Base-by-base conservation (phyloP, 2,113 vertebrate genomes). In the Hystrix brachyura region DNA sequence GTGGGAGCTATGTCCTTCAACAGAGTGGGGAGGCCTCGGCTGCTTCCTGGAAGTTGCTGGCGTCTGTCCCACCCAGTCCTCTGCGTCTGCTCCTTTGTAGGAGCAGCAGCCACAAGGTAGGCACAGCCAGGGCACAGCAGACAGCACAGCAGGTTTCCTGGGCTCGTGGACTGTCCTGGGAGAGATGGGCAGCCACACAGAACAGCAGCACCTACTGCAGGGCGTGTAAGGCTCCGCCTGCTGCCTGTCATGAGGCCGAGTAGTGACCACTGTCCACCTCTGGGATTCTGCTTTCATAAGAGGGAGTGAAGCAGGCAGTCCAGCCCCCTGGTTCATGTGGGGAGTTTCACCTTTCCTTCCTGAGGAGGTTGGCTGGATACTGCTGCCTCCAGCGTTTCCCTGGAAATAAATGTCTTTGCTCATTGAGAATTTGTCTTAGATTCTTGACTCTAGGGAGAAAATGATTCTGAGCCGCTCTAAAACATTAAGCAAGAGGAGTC, bases 361-460 rank as follows among this genome's bases (percentile, higher is more conserved):
- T 29, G 32, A 57, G 71, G 79, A 32, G 51, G 87, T 19, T 79
- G 69, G 13, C 65, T 32, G 17, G 74, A 71, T 60, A 67, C 65
- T 67, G 53, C 57, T 86, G 27, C 87, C 9, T 69, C 57, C 53
- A 67, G 71, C 79, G 57, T 34, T 34, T 91, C 87, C 83, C 57
- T 57, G 17, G 93, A 88, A 97, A 84, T 90, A 65, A 81, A 88
- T 64, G 65, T 84, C 79, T 29, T 60, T 48, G 27, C 48, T 94
- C 64, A 59, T 10, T 5, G 48, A 89, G 80, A 85, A 74, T 80
- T 69, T 27, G 29, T 32, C 59, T 48, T 8, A 72, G 48, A 57
- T 82, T 92, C 43, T n/a, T 1, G 0, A 10, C 69, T 81, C 71
- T 21, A 67, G 51, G 53, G 60, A 85, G 67, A 53, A 59, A 86